Evolutionary conservation across 2,888 invertebrate genomes (phyloP).

Genomic region (Trypoxylon attenuatum): DNA sequence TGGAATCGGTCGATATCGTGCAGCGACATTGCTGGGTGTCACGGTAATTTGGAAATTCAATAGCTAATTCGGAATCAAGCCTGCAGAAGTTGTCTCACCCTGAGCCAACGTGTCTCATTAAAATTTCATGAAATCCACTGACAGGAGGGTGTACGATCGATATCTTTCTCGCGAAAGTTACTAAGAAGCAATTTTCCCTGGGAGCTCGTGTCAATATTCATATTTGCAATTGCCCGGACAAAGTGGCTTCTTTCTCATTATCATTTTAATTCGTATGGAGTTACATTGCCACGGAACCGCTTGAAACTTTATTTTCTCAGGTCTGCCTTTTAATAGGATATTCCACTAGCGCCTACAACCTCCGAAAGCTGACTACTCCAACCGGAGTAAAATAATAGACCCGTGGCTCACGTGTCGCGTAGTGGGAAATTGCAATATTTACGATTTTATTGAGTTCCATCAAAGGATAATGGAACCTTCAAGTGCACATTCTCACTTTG

Average conservation of each 20-base stretch:
- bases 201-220: not conserved
- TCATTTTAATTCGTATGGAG: not conserved
- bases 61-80: conserved; percentile 36
- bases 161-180: not conserved
- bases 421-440: too few species aligned
- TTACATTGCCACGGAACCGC: not conserved
- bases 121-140: conserved; percentile 44
- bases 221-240: not conserved
- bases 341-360: too few species aligned
- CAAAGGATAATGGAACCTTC: too few species aligned
- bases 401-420: too few species aligned
- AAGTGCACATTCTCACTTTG: too few species aligned
- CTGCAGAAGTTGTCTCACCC: conserved; percentile 13
- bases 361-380: too few species aligned
- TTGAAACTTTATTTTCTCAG: not conserved
- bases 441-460: too few species aligned
- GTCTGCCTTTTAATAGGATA: too few species aligned
- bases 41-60: conserved; percentile 49
- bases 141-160: conserved; percentile 16
- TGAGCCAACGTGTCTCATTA: conserved; percentile 20
- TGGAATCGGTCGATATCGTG: conserved; percentile 22
- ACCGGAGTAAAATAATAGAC: too few species aligned
- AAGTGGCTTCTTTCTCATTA: not conserved
- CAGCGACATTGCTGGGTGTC: conserved; percentile 23
- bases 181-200: not conserved